These are phyloP conservation scores for Phalacrocorax pelagicus DNA, from an alignment of 2,113 vertebrate species.

Conservation along the genomic window DNA sequence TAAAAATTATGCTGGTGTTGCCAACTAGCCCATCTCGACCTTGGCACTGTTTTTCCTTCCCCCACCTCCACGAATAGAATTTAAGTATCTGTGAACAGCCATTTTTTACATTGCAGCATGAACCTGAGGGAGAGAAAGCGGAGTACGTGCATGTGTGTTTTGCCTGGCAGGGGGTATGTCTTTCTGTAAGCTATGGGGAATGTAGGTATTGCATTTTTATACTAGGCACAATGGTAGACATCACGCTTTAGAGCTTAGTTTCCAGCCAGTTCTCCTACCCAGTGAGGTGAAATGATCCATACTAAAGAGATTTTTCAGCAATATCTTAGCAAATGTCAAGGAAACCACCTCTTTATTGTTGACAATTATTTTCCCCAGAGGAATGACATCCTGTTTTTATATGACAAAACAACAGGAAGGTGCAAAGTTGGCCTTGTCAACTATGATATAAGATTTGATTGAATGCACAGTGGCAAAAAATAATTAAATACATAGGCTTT, in stretches of 20 bases:
- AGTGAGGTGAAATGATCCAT: neutral
- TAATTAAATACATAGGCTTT: neutral
- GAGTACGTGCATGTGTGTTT: neutral
- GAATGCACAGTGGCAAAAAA: neutral
- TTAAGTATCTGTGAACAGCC: neutral
- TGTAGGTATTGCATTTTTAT: neutral
- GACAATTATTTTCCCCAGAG: neutral
- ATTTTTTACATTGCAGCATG: neutral
- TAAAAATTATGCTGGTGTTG: neutral
- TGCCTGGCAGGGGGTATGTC: neutral
- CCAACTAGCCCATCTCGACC: neutral
- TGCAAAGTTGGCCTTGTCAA: neutral
- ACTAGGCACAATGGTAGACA: neutral
- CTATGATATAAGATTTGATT: neutral
- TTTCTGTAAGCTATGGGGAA: neutral
- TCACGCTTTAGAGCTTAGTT: neutral
- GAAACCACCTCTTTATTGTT: neutral
- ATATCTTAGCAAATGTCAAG: neutral
- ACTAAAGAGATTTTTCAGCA: neutral
- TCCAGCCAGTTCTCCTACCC: neutral
- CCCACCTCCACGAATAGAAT: fast-evolving
- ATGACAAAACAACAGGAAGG: neutral
- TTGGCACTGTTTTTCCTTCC: neutral
- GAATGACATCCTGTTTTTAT: neutral
- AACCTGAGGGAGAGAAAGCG: neutral